Evolutionary conservation across 1,140 invertebrate genomes (phyloP), one percentile per base, ranked within the genome.

Genomic region (Colletes latitarsis): DNA sequence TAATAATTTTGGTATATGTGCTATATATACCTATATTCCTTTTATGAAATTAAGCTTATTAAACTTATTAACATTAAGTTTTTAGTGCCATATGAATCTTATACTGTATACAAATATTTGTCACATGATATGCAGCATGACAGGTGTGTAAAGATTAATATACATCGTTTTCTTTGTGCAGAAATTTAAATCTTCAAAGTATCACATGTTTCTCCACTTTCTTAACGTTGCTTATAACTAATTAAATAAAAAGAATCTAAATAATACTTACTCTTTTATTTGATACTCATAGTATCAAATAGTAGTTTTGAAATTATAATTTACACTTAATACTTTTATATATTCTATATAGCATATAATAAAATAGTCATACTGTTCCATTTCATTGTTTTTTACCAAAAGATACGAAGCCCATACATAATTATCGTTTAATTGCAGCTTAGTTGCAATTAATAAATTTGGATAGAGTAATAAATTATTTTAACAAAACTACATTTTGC

Each of bases 161-260:
- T 55, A 72, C 19, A 49, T 21, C 63, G 39, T 41, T 39, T 14
- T 73, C 21, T 73, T 79, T 79, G 77, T 73, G 77, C 69, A 73
- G 21, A 17, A 17, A 63, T 66, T 66, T 55, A 55, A 79, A 64
- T 64, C 39, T 71, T 71, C 1, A 71, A 71, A 63, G 52, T 78
- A 73, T 79, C 70, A 79, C 70, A 64, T 63, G 14, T 17, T 5
- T 53, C 30, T 53, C 55, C 21, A 39, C 30, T 41, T n/a, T 58
- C n/a, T 58, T 60, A 30, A 41, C 6, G 5, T 52, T 60, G 43
- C 3, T 0, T n/a, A 63, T 39, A 0, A 10, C 8, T 75, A 30
- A 76, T 67, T 57, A n/a, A 76, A 46, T 57, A 5, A 68, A n/a
- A 21, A 8, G 66, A 15, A 76, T 57, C 17, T 30, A 57, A 76